phyloP scores from a whole-genome alignment of 2,888 invertebrate species.

The Volucella inanis region DNA sequence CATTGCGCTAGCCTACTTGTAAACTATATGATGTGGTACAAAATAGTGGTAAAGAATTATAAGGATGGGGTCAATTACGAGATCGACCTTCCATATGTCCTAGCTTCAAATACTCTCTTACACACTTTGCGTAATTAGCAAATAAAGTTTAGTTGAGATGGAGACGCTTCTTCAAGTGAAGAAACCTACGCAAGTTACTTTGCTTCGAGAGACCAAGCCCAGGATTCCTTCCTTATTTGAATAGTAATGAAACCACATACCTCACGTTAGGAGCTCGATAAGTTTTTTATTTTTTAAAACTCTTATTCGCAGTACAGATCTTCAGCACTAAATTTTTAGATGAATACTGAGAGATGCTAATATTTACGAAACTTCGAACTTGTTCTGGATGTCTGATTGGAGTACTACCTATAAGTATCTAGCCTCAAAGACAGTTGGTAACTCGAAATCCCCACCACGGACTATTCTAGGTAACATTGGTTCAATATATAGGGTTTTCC shows the following conservation, averaged over 20 bases:
- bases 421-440: neutral
- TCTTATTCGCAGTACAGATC: too few relatives aligned
- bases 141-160: neutral
- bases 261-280: neutral
- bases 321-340: neutral
- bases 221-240: too few relatives aligned
- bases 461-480: too few relatives aligned
- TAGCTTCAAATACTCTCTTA: neutral
- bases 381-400: neutral
- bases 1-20: too few relatives aligned
- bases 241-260: neutral
- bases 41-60: slow-evolving; percentile 3
- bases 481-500: too few relatives aligned
- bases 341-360: neutral
- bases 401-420: neutral
- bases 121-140: neutral
- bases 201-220: too few relatives aligned
- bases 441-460: neutral
- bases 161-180: too few relatives aligned
- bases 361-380: neutral
- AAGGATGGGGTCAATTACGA: neutral
- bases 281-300: too few relatives aligned
- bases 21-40: too few relatives aligned
- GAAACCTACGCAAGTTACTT: slow-evolving; percentile 11
- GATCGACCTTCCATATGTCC: too few relatives aligned